Conservation (phyloP, 2,888 invertebrate species). For the Ornithoptera alexandrae region DNA sequence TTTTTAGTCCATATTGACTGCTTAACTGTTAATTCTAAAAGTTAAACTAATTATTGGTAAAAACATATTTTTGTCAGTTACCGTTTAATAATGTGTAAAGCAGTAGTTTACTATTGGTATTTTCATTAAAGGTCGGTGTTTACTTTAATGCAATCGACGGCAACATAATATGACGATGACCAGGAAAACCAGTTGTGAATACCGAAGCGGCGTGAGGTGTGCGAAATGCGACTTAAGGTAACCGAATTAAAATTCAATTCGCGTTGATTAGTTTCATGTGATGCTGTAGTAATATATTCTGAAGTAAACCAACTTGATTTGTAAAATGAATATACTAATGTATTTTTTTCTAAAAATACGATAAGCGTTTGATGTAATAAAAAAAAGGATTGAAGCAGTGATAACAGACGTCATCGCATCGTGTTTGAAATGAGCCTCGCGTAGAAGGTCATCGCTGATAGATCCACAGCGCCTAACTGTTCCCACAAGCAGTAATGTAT, state of each 20-base stretch:
- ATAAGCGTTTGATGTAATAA: too few relatives aligned
- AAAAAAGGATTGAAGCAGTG: too few relatives aligned
- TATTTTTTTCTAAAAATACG: neutral
- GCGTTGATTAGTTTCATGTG: neutral
- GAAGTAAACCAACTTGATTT: neutral
- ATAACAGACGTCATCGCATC: too few relatives aligned
- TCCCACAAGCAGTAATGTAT: too few relatives aligned
- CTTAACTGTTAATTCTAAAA: too few relatives aligned
- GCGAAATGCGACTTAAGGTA: constrained; percentile 8
- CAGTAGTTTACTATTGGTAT: neutral
- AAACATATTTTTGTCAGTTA: too few relatives aligned
- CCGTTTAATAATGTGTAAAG: too few relatives aligned
- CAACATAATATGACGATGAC: constrained; percentile 17
- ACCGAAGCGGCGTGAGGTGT: neutral
- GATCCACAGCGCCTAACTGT: too few relatives aligned
- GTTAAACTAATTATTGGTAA: too few relatives aligned
- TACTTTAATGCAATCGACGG: constrained; percentile 6
- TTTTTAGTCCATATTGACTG: too few relatives aligned
- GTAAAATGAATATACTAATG: neutral
- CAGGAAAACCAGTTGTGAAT: constrained; percentile 26
- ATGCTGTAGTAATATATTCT: constrained; percentile 2
- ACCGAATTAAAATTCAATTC: constrained; percentile 6
- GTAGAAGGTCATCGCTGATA: too few relatives aligned
- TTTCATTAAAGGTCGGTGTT: neutral
- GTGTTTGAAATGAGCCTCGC: too few relatives aligned